These are phyloP conservation scores for Scleropages formosus DNA, from an alignment of 2,797 vertebrate genomes.

Conservation along the genomic window DNA sequence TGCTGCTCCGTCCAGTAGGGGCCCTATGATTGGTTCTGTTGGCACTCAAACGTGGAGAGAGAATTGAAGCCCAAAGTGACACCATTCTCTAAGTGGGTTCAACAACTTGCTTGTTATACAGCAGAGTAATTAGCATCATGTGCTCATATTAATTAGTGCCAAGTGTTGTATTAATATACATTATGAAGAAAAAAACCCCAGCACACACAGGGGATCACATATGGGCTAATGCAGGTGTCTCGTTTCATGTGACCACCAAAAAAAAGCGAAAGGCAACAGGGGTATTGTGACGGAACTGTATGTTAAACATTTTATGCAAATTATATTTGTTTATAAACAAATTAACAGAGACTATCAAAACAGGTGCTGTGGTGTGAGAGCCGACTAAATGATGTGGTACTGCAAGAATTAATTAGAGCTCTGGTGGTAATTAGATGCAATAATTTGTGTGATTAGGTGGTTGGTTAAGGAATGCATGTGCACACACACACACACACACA, in stretches of 20 bases:
- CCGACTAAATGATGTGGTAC: constrained; percentile 97
- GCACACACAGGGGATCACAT: constrained; percentile 80
- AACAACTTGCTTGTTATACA: constrained; percentile 84
- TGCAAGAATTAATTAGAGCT: constrained; percentile 99
- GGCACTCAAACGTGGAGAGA: background rate
- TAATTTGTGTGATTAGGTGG: constrained; percentile 99
- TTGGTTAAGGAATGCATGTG: constrained; percentile 94
- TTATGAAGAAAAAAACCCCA: constrained; percentile 60
- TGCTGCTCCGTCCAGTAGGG: no score
- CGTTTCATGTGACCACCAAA: constrained; percentile 71
- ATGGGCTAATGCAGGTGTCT: constrained; percentile 78
- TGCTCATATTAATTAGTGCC: constrained; percentile 95
- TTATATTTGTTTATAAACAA: constrained; percentile 95
- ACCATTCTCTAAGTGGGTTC: constrained; percentile 67
- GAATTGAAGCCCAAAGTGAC: constrained; percentile 55
- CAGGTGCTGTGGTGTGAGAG: constrained; percentile 98
- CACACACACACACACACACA: constrained; percentile 69
- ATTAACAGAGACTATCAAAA: constrained; percentile 90
- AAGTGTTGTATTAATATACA: constrained; percentile 95
- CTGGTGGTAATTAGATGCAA: constrained; percentile 98
- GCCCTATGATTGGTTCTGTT: no score
- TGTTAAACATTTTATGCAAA: constrained; percentile 96
- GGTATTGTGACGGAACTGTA: constrained; percentile 79
- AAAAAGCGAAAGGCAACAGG: constrained; percentile 68
- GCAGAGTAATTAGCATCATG: constrained; percentile 89